These are phyloP conservation scores for Tor tambroides DNA, from an alignment of 2,113 vertebrate species.

Conservation along the genomic window DNA sequence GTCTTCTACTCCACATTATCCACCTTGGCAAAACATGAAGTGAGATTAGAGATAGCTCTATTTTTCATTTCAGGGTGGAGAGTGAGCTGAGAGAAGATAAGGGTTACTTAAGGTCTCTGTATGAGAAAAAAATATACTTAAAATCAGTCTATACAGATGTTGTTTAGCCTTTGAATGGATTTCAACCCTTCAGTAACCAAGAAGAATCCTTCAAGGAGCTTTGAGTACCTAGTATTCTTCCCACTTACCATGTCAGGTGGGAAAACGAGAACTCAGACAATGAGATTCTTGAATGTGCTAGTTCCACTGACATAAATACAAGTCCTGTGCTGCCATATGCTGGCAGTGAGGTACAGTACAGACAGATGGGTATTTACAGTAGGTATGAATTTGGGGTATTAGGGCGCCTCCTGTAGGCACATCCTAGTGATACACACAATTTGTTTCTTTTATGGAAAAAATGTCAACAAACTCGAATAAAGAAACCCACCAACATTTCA, in stretches of 20 bases:
- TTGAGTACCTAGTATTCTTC: too few species aligned
- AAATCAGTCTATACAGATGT: not conserved
- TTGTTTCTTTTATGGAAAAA: not conserved
- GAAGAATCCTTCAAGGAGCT: not conserved
- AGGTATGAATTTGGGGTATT: conserved; percentile 3
- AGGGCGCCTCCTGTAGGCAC: conserved; percentile 29
- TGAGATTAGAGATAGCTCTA: not conserved
- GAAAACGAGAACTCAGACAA: not conserved
- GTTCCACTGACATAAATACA: not conserved
- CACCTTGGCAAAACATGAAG: not conserved
- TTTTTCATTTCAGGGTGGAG: conserved; percentile 27
- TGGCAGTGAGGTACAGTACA: not conserved
- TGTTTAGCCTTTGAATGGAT: not conserved
- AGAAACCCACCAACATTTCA: not conserved
- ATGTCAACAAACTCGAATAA: not conserved
- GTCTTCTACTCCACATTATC: conserved; percentile 8
- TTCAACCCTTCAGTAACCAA: not conserved
- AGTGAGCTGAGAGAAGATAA: not conserved
- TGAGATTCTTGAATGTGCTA: not conserved
- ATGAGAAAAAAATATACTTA: not conserved
- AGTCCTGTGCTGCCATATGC: not conserved
- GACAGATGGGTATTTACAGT: conserved; percentile 8
- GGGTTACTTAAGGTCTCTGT: conserved; percentile 33
- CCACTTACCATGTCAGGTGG: not conserved
- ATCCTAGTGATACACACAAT: not conserved